These are phyloP conservation scores for Anguilla obscura DNA, from an alignment of 2,797 vertebrate species.

Conservation along the genomic window DNA sequence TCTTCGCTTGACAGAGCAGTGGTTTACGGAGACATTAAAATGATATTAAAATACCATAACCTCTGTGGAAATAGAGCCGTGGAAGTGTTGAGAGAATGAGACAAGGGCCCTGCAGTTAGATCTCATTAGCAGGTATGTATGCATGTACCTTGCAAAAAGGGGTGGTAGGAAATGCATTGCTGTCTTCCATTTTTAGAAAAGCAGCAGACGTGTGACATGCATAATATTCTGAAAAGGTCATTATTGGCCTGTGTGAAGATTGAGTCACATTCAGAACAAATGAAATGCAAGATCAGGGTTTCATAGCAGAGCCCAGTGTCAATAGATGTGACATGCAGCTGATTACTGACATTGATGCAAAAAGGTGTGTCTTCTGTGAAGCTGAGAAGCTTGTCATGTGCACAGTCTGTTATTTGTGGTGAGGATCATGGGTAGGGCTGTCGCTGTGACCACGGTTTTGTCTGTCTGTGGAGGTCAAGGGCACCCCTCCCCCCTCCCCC, in stretches of 20 bases:
- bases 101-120: not conserved
- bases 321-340: not conserved
- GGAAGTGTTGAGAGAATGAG: not conserved
- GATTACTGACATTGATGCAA: not conserved
- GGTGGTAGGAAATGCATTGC: not conserved
- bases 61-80: not conserved
- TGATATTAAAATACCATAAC: not conserved
- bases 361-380: not conserved
- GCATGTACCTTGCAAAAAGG: not conserved
- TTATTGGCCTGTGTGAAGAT: not conserved
- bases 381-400: not conserved
- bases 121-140: not conserved
- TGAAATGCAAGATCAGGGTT: not conserved
- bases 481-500: not conserved
- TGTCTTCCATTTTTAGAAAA: not conserved
- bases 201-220: not conserved
- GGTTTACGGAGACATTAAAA: conserved; percentile 4
- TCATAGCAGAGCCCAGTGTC: not conserved
- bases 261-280: not conserved
- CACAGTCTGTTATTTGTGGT: not conserved
- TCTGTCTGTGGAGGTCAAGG: conserved; percentile 15
- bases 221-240: not conserved
- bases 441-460: not conserved
- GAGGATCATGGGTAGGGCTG: not conserved
- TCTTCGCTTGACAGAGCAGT: not conserved